Base-by-base conservation (phyloP, 2,113 vertebrate species). In the Zosterops borbonicus region DNA sequence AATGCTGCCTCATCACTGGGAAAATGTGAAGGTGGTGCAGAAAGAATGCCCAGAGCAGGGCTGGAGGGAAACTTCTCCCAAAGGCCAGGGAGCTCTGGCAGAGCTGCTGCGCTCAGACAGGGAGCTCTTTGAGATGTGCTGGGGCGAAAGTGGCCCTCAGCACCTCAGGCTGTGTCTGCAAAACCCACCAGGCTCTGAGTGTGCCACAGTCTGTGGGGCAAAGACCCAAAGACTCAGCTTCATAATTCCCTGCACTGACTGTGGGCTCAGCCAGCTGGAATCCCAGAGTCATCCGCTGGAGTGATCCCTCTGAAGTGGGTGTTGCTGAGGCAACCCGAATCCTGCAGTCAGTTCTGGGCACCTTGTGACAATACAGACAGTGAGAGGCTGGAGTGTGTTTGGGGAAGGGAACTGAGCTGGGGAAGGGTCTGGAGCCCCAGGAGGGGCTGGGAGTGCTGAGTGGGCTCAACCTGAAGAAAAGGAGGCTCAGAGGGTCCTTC, bases 361-460 rank as follows among this genome's bases (percentile, higher is more conserved):
- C 33, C 33, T 39, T 37, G 20, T 24, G 33, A 24, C 44, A 46
- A 17, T 28, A 25, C 24, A 44, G 60, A 52, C 28, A 14, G 8
- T 4, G 46, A 60, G 28, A 23, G 33, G 46, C 11, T 53, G 53
- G 46, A 53, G 29, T 2, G 20, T 53, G 28, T 75, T 29, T 44
- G 12, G 28, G 87, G 23, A 21, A 52, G 33, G 31, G 59, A 88
- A 65, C 5, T 3, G 50, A 56, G 31, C 9, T 58, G 35, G 35
- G 41, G 50, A 50, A 67, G 44, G 18, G 37, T 1, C 37, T 81
- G 76, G 44, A 67, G 60, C 23, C 13, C 24, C 60, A 82, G 19
- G 31, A 82, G 12, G 0, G 0, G 27, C 33, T 67, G 60, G 67
- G 33, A 20, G 37, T 59, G 52, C 44, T 59, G 59, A 3, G 19